Percentiles rank a stretch among this genome's conserved stretches.
phyloP scores from a whole-genome alignment of 2,888 invertebrate genomes.

The Habrosyne pyritoides region DNA sequence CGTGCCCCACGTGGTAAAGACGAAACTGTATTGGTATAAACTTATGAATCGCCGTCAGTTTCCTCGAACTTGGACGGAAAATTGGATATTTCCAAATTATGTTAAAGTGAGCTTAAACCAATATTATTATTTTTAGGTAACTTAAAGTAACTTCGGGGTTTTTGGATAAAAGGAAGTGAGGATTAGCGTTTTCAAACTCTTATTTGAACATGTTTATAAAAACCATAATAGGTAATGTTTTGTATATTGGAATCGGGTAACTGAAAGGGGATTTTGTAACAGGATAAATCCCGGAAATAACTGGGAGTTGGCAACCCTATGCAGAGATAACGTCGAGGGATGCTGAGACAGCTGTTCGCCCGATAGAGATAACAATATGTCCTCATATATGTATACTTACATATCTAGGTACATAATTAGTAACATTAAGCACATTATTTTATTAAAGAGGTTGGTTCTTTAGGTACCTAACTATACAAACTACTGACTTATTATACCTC shows the following conservation, averaged over 20 bases:
- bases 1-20: background rate
- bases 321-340: conserved; percentile 46
- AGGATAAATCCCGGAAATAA: background rate
- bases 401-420: conserved; percentile 22
- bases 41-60: background rate
- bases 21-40: background rate
- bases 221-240: background rate
- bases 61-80: background rate
- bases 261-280: background rate
- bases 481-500: no score
- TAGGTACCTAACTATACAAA: no score
- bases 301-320: conserved; percentile 6
- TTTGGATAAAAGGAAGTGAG: background rate
- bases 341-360: conserved; percentile 50
- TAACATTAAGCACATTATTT: background rate
- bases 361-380: conserved; percentile 24
- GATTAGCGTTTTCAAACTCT: background rate
- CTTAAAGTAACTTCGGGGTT: background rate
- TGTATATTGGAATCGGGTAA: background rate
- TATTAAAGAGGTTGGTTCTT: background rate
- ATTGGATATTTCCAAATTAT: background rate
- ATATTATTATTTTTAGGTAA: background rate
- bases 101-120: background rate
- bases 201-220: background rate
- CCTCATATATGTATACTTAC: background rate